Percentiles rank a stretch among this genome's conserved stretches.
phyloP scores from a whole-genome alignment of 2,888 invertebrate genomes.

The Cryptocephalus moraei region DNA sequence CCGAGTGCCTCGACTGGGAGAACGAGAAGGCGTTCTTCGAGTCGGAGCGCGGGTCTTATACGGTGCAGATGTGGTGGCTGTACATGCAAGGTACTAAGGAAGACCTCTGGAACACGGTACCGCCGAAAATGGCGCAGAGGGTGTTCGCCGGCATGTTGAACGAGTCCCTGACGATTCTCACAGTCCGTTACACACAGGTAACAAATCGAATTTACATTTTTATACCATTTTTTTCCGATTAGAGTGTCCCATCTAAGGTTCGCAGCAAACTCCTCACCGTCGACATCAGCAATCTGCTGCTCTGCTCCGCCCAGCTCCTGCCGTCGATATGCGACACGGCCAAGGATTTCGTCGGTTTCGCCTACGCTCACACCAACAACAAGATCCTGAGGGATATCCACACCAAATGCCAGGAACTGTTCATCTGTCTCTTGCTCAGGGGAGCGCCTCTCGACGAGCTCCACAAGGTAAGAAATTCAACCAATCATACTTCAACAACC shows the following conservation, averaged over 20 bases:
- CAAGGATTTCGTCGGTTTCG: constrained; percentile 51
- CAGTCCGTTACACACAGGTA: constrained; percentile 72
- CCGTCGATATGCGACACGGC: constrained; percentile 58
- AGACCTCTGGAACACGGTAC: constrained; percentile 81
- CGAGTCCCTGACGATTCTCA: constrained; percentile 71
- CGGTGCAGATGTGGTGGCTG: constrained; percentile 82
- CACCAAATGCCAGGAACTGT: constrained; percentile 70
- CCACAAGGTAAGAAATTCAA: constrained; percentile 50
- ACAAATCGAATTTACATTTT: background rate
- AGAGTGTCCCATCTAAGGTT: constrained; percentile 56
- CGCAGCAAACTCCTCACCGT: constrained; percentile 52
- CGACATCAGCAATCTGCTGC: constrained; percentile 65
- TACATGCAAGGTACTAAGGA: constrained; percentile 74
- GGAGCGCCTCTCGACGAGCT: constrained; percentile 66
- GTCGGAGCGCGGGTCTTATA: constrained; percentile 67
- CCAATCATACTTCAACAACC: too few species aligned
- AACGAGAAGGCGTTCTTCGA: constrained; percentile 54
- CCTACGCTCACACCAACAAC: constrained; percentile 43
- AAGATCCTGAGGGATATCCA: constrained; percentile 73
- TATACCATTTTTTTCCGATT: constrained; percentile 17
- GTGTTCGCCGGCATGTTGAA: constrained; percentile 79
- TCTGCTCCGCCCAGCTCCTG: constrained; percentile 64
- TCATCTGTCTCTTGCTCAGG: constrained; percentile 61
- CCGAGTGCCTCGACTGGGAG: constrained; percentile 68
- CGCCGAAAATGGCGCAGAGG: constrained; percentile 77